These are phyloP conservation scores for Rhagologus leucostigma DNA, from an alignment of 2,113 vertebrate species.

Conservation along the genomic window DNA sequence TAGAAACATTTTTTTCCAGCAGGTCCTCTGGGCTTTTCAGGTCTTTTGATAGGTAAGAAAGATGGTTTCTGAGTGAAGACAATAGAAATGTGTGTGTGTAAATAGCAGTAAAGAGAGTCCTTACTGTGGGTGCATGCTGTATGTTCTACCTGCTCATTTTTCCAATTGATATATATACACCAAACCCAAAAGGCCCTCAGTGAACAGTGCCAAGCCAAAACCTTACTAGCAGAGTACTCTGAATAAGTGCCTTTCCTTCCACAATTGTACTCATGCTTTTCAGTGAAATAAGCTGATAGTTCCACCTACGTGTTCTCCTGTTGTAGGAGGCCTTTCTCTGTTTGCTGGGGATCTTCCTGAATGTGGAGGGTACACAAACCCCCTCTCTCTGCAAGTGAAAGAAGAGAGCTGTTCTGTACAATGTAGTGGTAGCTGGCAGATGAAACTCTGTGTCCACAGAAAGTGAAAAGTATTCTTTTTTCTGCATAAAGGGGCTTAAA, in stretches of 20 bases:
- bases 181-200: not conserved
- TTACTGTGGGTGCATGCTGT: not conserved
- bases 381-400: not conserved
- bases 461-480: not conserved
- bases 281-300: not conserved
- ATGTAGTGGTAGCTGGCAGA: not conserved
- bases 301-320: not conserved
- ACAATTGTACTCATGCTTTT: not conserved
- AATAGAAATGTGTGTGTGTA: not conserved
- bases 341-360: not conserved
- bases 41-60: not conserved
- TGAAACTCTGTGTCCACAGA: not conserved
- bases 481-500: not conserved
- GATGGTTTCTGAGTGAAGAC: not conserved
- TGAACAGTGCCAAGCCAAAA: not conserved
- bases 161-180: not conserved
- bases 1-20: not conserved
- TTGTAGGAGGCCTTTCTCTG: not conserved
- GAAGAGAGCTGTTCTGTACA: not conserved
- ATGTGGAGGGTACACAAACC: not conserved
- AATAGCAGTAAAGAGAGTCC: not conserved
- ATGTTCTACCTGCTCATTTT: constrained; percentile 8
- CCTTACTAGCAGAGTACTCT: not conserved
- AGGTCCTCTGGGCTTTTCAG: not conserved
- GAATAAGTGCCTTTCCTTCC: not conserved